These are phyloP conservation scores for Pseudolycoriella hygida DNA, from an alignment of 2,888 invertebrate genomes.

Conservation along the genomic window DNA sequence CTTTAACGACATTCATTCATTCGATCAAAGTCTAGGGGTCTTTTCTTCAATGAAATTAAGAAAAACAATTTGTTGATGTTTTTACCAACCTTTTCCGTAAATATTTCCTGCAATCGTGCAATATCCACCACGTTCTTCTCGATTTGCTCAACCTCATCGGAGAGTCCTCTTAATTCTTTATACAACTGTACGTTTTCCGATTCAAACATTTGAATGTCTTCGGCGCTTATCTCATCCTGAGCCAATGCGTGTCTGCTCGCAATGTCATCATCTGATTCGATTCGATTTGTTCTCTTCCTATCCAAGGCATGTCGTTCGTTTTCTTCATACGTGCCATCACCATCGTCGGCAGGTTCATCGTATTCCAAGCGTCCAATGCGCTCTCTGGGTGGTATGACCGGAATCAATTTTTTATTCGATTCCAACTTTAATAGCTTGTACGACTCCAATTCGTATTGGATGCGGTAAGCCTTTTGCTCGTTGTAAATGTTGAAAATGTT, in stretches of 20 bases:
- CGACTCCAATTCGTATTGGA: conserved; percentile 69
- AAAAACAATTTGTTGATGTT: no score
- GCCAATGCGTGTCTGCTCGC: conserved; percentile 4
- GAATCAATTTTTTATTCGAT: conserved; percentile 22
- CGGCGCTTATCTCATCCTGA: conserved; percentile 44
- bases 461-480: conserved; percentile 72
- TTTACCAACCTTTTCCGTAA: conserved; percentile 91
- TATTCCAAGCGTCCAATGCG: conserved; percentile 11
- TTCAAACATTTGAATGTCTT: conserved; percentile 86
- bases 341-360: conserved; percentile 18
- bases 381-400: conserved; percentile 20
- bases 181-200: conserved; percentile 76
- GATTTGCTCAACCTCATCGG: conserved; percentile 80
- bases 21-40: no score
- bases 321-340: conserved; percentile 16
- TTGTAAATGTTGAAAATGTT: conserved; percentile 73
- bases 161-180: conserved; percentile 72
- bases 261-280: conserved; percentile 16
- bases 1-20: no score
- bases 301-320: neutral
- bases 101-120: conserved; percentile 85
- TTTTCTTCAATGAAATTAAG: no score
- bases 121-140: conserved; percentile 90
- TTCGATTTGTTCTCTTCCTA: conserved; percentile 12
- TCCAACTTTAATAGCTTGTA: conserved; percentile 62